These are phyloP conservation scores for Enteromius argenteus DNA, from an alignment of 2,797 vertebrate species.

Conservation along the genomic window DNA sequence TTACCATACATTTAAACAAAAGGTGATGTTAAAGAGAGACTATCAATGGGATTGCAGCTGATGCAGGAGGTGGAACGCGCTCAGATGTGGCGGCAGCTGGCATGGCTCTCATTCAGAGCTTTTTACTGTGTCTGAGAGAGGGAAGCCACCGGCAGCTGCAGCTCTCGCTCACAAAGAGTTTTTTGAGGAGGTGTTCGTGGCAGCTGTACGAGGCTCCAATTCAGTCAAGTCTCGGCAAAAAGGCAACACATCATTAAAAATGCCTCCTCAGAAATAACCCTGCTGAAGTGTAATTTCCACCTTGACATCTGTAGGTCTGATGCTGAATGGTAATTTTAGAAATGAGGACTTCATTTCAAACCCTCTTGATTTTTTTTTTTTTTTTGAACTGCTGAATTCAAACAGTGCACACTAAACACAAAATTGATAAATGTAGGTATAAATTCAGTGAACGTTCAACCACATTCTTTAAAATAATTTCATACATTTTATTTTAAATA, in stretches of 20 bases:
- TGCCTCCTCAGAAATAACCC: neutral
- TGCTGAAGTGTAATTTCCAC: neutral
- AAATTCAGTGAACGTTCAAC: neutral
- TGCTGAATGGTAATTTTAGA: conserved; percentile 9
- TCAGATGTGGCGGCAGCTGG: conserved; percentile 49
- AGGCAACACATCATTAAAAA: conserved; percentile 35
- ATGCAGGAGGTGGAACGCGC: neutral
- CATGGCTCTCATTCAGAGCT: conserved; percentile 39
- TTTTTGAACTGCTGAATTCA: neutral
- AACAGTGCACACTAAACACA: neutral
- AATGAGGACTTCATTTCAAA: conserved; percentile 8
- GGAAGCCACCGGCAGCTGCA: conserved; percentile 50
- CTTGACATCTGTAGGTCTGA: neutral
- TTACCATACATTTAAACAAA: conserved; percentile 18
- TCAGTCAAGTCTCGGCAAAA: conserved; percentile 16
- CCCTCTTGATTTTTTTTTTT: neutral
- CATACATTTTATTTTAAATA: neutral
- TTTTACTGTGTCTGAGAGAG: conserved; percentile 36
- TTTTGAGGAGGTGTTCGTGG: conserved; percentile 46
- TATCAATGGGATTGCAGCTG: conserved; percentile 27
- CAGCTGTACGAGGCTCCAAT: conserved; percentile 37
- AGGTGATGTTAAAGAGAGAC: conserved; percentile 30
- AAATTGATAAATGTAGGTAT: too few species aligned
- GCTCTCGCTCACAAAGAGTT: conserved; percentile 35
- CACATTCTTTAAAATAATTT: neutral